Base-by-base conservation (phyloP, 2,113 vertebrate genomes). In the Neotoma lepida region DNA sequence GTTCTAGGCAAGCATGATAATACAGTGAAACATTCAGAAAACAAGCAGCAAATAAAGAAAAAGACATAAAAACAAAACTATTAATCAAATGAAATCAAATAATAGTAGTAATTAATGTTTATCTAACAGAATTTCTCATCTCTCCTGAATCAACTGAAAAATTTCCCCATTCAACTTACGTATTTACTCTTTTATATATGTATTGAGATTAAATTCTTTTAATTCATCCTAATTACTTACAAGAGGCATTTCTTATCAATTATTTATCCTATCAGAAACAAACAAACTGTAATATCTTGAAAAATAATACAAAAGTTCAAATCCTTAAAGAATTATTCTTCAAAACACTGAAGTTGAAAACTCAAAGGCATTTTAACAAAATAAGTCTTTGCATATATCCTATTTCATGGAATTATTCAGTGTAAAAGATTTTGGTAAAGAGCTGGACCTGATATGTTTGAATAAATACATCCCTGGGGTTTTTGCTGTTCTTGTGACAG, bases 381-480 rank as follows among this genome's bases (percentile, higher is more conserved):
- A 70, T 49, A 76, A 68, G 18, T 0, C 5, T 64, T 30, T 92
- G 68, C 74, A 35, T 49, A 86, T 61, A 10, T 73, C 33, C 41
- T 15, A 70, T 39, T 77, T 6, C 51, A 84, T 80, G 71, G 78
- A 76, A 81, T 49, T 41, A 85, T 96, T 93, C 96, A 97, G 96
- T 92, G 74, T 64, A 93, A 44, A 96, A 94, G 76, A 90, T 10
- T 77, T 61, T 80, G 77, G 22, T 66, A 95, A 96, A 71, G 4
- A 41, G 18, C 4, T 44, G 0, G 94, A 10, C 1, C 46, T 17
- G 9, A 89, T 93, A n/a, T 94, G 91, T 97, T 96, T 98, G 96
- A 95, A 81, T 8, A 93, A 95, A 94, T 89, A 44, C 56, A 93
- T 81, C 91, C 91, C 88, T 95, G 88, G 3, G 9, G 14, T 24